phyloP scores from a whole-genome alignment of 2,113 vertebrate genomes.

The Oxygymnocypris stewartii region DNA sequence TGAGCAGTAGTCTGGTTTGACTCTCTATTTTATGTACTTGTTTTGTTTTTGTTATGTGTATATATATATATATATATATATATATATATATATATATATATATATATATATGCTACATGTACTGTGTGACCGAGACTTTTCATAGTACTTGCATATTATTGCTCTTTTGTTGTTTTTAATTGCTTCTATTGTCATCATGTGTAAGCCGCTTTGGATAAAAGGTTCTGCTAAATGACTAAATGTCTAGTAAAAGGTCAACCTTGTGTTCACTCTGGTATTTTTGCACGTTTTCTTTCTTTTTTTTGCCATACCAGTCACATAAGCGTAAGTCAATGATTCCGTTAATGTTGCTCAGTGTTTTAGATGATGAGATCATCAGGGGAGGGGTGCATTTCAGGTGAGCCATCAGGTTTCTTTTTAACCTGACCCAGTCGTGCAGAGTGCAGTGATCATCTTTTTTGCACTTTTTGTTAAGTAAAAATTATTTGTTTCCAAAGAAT shows the following conservation, averaged over 20 bases:
- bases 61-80: no score
- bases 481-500: background rate
- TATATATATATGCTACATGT: no score
- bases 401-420: background rate
- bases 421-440: background rate
- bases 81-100: no score
- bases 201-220: no score
- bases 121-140: no score
- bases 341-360: background rate
- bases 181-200: no score
- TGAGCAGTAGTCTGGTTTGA: background rate
- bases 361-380: conserved; percentile 28
- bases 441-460: background rate
- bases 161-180: no score
- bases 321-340: background rate
- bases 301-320: background rate
- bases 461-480: background rate
- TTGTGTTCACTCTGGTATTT: background rate
- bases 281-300: background rate
- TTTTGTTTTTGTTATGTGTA: no score
- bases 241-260: background rate
- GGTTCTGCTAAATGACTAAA: no score
- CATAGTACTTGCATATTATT: no score
- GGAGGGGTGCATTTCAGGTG: background rate
- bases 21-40: no score